Evolutionary conservation across 2,113 vertebrate genomes (phyloP), one percentile per base, ranked within the genome.

Genomic region (Taurulus bubalis): DNA sequence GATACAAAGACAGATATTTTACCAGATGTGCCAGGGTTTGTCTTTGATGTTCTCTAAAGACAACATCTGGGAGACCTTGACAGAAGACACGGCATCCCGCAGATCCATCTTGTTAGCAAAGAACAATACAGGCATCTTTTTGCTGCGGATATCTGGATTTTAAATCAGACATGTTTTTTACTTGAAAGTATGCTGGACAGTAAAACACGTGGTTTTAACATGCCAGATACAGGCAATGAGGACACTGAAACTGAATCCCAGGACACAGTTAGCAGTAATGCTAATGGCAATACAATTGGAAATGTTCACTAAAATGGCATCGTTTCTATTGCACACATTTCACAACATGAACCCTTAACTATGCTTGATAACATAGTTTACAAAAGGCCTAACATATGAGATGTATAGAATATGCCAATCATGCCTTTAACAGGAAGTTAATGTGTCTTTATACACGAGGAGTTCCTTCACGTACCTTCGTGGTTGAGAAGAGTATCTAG

Each of bases 1-100:
- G 5, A 12, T 12, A 34, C 1, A 42, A 42, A 34, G 24, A 59
- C 34, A 62, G 30, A 76, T 63, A 30, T 28, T 86, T 95, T 97
- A 99, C 98, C 97, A 98, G 95, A 99, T 99, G 88, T 99, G 96
- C 98, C 98, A 99, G 24, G 98, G 98, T 79, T 99, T 99, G 94
- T 99, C 98, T 94, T 97, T 98, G 92, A 99, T 98, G 91, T 95
- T 97, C 90, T 99, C 98, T 94, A 99, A 95, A 86, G 95, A 95
- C 86, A 99, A 93, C 87, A 96, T 92, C 86, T 99, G 97, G 83
- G 98, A 99, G 11, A 98, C 97, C 91, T 97, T 98, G 69, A 98
- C 96, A 62, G 97, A 97, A 32, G 98, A 98, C 90, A 98, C 89
- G 34, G 98, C 96, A 6, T 99, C 97, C 82, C 95, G 95, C 64